phyloP scores from a whole-genome alignment of 2,888 invertebrate genomes.

The Scaptomyza reducta region DNA sequence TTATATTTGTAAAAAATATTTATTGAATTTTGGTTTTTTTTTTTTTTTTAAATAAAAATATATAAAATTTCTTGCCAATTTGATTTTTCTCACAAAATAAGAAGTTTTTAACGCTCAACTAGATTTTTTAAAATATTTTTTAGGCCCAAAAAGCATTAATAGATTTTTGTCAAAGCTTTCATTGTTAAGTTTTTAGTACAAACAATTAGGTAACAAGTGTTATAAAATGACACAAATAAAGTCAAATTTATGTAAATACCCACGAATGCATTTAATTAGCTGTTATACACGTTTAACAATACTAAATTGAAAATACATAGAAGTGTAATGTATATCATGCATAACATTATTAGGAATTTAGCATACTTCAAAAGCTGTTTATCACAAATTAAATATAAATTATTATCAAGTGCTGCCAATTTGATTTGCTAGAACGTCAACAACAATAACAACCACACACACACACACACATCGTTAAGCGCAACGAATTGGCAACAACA shows the following conservation, averaged over 20 bases:
- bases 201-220: background rate
- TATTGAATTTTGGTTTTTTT: background rate
- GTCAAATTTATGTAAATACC: background rate
- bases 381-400: slow-evolving; percentile 72
- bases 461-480: background rate
- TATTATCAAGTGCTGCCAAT: slow-evolving; percentile 67
- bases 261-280: background rate
- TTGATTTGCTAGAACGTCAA: slow-evolving; percentile 47
- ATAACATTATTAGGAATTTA: slow-evolving; percentile 25
- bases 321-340: slow-evolving; percentile 24
- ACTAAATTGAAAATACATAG: slow-evolving; percentile 12
- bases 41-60: too few species aligned
- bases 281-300: slow-evolving; percentile 18
- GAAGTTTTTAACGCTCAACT: too few species aligned
- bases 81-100: too few species aligned
- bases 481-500: slow-evolving; percentile 36
- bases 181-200: background rate
- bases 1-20: background rate
- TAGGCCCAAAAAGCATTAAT: too few species aligned
- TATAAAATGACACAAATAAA: background rate
- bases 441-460: slow-evolving; percentile 13
- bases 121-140: too few species aligned
- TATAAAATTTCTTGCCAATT: too few species aligned
- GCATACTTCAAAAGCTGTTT: slow-evolving; percentile 30
- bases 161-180: background rate